phyloP scores from a whole-genome alignment of 2,888 invertebrate genomes.

The Ophion obscuratus region DNA sequence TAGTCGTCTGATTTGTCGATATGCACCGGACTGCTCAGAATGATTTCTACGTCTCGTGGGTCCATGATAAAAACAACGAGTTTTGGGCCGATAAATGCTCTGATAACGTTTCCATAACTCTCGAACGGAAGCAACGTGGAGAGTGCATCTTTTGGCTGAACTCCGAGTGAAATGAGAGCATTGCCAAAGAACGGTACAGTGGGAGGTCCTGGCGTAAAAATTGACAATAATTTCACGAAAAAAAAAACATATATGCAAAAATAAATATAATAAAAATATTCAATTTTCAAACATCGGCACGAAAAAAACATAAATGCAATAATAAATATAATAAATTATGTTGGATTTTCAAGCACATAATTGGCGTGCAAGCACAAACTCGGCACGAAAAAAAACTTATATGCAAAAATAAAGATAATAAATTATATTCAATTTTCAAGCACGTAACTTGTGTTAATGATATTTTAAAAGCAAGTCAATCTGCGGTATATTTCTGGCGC shows the following conservation, averaged over 20 bases:
- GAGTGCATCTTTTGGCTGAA: slow-evolving; percentile 75
- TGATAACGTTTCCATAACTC: slow-evolving; percentile 76
- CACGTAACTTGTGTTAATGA: neutral
- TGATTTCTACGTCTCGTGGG: slow-evolving; percentile 81
- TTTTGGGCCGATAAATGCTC: slow-evolving; percentile 79
- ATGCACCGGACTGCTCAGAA: slow-evolving; percentile 80
- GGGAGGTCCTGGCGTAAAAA: slow-evolving; percentile 75
- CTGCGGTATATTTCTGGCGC: too few species aligned
- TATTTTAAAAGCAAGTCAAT: neutral
- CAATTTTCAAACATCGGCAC: neutral
- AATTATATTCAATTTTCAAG: neutral
- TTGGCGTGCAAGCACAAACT: too few species aligned
- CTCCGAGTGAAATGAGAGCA: slow-evolving; percentile 72
- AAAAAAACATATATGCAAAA: neutral
- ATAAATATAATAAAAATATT: neutral
- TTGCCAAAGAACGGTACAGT: slow-evolving; percentile 80
- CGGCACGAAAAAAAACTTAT: neutral
- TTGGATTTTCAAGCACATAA: neutral
- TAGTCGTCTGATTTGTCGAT: slow-evolving; percentile 82
- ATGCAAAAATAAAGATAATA: neutral
- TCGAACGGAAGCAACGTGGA: slow-evolving; percentile 67
- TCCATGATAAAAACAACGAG: slow-evolving; percentile 78
- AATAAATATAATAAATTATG: neutral
- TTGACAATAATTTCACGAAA: neutral
- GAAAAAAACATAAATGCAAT: neutral